Conservation (phyloP, 2,888 invertebrate species). For the Pseudolycoriella hygida region DNA sequence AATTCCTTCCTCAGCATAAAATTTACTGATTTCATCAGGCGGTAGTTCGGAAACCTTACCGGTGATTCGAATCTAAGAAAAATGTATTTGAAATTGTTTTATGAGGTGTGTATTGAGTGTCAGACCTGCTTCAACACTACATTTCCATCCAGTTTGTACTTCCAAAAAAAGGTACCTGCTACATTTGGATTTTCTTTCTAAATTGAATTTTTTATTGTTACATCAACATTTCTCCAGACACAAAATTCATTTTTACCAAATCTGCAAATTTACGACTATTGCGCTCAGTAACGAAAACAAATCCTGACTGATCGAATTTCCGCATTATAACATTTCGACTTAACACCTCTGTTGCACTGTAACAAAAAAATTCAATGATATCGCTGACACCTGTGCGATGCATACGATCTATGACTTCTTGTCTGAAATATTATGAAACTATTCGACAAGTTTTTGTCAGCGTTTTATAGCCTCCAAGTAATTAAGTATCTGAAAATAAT, state of each 20-base stretch:
- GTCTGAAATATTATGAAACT: too few relatives aligned
- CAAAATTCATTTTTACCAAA: conserved; percentile 22
- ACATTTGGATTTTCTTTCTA: conserved; percentile 28
- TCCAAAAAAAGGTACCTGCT: conserved; percentile 30
- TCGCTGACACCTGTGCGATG: too few relatives aligned
- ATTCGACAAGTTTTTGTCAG: too few relatives aligned
- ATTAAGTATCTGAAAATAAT: too few relatives aligned
- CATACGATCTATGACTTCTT: too few relatives aligned
- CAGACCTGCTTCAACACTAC: neutral
- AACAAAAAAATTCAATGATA: neutral
- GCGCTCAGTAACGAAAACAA: conserved; percentile 30
- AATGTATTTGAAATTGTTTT: neutral
- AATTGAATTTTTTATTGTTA: conserved; percentile 13
- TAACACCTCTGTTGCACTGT: conserved; percentile 2
- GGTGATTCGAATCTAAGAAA: conserved; percentile 28
- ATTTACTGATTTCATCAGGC: conserved; percentile 17
- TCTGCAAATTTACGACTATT: conserved; percentile 29
- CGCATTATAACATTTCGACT: conserved; percentile 20
- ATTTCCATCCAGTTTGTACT: conserved; percentile 16
- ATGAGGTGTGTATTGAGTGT: neutral
- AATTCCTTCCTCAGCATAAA: conserved; percentile 30
- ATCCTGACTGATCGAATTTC: conserved; percentile 28
- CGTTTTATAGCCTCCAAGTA: too few relatives aligned
- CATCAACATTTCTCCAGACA: conserved; percentile 5
- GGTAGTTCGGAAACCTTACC: conserved; percentile 24